These are phyloP conservation scores for Gymnothorax reevesii DNA, from an alignment of 2,797 vertebrate species.

Conservation along the genomic window DNA sequence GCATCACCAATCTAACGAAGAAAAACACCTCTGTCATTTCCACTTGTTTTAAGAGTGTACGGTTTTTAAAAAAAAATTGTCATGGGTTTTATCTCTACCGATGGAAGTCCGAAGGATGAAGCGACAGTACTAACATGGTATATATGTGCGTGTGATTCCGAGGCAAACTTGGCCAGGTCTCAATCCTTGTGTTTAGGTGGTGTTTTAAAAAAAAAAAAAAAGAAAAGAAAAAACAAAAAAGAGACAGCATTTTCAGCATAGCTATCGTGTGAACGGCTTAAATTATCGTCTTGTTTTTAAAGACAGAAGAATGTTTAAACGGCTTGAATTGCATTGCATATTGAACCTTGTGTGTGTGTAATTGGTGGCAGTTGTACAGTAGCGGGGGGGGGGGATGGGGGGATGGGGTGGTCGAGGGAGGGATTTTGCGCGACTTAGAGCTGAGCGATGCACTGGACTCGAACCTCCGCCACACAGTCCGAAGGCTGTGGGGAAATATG, in stretches of 20 bases:
- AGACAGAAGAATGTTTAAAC: conserved; percentile 79
- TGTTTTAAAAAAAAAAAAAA: conserved; percentile 35
- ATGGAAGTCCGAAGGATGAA: conserved; percentile 69
- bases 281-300: conserved; percentile 70
- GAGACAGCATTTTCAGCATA: conserved; percentile 68
- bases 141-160: conserved; percentile 68
- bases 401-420: conserved; percentile 39
- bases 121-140: conserved; percentile 69
- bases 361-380: conserved; percentile 59
- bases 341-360: conserved; percentile 65
- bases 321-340: conserved; percentile 34
- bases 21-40: conserved; percentile 66
- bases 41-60: conserved; percentile 64
- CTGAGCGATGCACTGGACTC: conserved; percentile 73
- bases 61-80: conserved; percentile 64
- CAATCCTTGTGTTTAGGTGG: conserved; percentile 61
- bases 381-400: background rate
- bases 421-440: conserved; percentile 48
- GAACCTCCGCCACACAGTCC: conserved; percentile 54
- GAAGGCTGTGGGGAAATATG: conserved; percentile 54
- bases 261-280: conserved; percentile 73
- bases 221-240: conserved; percentile 45
- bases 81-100: conserved; percentile 72
- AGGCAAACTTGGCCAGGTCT: conserved; percentile 67
- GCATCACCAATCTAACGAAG: conserved; percentile 74